Conservation (phyloP, 35 echinoderm and acorn worm species). For the Diadema setosum region DNA sequence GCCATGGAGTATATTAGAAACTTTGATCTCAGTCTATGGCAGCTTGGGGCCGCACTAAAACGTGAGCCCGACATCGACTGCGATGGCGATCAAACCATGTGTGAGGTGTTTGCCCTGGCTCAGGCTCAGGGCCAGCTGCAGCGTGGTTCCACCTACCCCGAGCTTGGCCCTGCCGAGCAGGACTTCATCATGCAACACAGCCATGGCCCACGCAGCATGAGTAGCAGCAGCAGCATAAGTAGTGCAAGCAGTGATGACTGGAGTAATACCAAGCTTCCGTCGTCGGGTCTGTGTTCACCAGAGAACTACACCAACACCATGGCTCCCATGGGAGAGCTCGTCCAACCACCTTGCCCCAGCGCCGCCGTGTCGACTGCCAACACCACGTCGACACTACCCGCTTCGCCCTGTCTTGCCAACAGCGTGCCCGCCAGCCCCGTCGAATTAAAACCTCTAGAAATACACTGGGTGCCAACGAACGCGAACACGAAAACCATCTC, state of each 20-base stretch:
- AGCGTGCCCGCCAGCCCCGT: conserved; percentile 8
- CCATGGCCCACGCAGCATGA: not conserved
- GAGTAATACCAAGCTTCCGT: not conserved
- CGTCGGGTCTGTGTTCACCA: not conserved
- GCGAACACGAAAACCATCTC: not conserved
- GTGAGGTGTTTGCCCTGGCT: conserved; percentile 2
- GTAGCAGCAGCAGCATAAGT: conserved; percentile 1
- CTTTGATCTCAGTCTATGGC: conserved; percentile 82
- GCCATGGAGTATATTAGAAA: conserved; percentile 92
- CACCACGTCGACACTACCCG: not conserved
- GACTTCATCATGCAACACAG: conserved; percentile 25
- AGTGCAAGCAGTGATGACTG: not conserved
- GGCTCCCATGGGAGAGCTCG: not conserved
- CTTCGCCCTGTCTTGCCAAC: not conserved
- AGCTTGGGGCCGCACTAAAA: conserved; percentile 53
- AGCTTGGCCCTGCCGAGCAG: conserved; percentile 3
- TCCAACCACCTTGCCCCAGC: conserved; percentile 25
- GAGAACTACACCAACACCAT: conserved; percentile 13
- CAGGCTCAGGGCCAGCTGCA: conserved; percentile 8
- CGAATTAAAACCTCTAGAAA: not conserved
- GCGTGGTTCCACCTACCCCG: not conserved
- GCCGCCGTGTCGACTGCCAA: not conserved
- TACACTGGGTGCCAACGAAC: conserved; percentile 2
- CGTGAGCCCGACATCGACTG: conserved; percentile 13
- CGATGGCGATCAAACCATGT: conserved; percentile 2